A percentile compares a stretch with the other conserved stretches of the same genome.
These are phyloP conservation scores for Zosterops lateralis DNA, from an alignment of 2,113 vertebrate genomes.

Conservation along the genomic window DNA sequence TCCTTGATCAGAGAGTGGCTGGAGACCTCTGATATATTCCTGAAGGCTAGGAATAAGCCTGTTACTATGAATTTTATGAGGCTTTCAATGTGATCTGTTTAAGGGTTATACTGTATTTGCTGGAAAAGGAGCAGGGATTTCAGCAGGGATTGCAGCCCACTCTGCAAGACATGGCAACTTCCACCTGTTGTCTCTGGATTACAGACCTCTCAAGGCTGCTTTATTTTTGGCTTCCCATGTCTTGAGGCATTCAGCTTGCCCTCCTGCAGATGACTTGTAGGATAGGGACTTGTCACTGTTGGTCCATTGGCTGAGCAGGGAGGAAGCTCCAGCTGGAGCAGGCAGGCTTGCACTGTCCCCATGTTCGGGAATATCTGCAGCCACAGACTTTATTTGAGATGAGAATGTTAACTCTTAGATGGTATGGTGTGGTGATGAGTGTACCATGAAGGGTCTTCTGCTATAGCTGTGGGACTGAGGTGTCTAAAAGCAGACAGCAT, in stretches of 20 bases:
- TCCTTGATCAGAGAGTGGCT: background rate
- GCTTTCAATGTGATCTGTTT: background rate
- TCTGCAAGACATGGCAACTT: background rate
- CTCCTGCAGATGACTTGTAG: background rate
- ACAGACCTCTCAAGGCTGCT: background rate
- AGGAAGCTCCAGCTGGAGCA: background rate
- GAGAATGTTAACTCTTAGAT: background rate
- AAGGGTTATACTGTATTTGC: rapidly evolving
- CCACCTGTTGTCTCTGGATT: background rate
- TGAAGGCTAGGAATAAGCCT: background rate
- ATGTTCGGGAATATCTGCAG: background rate
- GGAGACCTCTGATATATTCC: background rate
- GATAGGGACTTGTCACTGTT: background rate
- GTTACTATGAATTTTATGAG: background rate
- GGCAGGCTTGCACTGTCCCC: background rate
- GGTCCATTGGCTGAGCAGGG: rapidly evolving
- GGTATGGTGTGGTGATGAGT: background rate
- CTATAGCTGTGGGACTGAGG: too few species aligned
- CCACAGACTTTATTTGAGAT: rapidly evolving
- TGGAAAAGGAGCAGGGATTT: background rate
- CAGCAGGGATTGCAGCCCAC: background rate
- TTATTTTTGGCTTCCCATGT: background rate
- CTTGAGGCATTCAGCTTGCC: background rate
- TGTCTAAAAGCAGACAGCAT: rapidly evolving
- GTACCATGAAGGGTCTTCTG: background rate